phyloP scores from a whole-genome alignment of 2,113 vertebrate genomes.

The Clarias gariepinus region DNA sequence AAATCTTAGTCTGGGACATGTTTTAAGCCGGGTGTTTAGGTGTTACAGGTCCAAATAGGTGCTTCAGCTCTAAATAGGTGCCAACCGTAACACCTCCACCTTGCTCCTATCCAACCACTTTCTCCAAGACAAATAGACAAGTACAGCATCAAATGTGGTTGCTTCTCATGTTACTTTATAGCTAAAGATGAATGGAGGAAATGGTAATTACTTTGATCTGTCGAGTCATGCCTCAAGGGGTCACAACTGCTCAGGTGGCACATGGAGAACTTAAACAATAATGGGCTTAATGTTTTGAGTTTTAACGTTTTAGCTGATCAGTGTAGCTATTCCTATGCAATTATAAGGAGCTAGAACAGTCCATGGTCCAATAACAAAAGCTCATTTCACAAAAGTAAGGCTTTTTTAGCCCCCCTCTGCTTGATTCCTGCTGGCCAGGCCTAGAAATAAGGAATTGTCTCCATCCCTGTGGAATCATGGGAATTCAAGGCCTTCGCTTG shows the following conservation, averaged over 20 bases:
- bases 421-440: slow-evolving; percentile 5
- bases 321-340: neutral
- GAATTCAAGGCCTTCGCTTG: slow-evolving; percentile 17
- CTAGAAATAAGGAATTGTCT: neutral
- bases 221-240: no score
- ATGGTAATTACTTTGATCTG: neutral
- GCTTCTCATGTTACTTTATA: neutral
- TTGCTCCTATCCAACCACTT: neutral
- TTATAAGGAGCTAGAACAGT: neutral
- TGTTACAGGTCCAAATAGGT: no score
- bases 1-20: no score
- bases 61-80: no score
- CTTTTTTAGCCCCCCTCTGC: neutral
- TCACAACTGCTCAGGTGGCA: no score
- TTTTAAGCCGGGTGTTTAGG: no score
- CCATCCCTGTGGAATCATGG: slow-evolving; percentile 17
- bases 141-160: neutral
- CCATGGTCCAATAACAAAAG: neutral
- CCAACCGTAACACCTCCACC: neutral
- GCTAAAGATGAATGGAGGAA: neutral
- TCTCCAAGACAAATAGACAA: neutral
- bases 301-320: no score
- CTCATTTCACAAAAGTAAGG: neutral
- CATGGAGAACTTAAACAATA: no score
- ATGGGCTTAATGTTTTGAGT: no score